phyloP scores from a whole-genome alignment of 2,888 invertebrate genomes.

The Machimus rusticus region DNA sequence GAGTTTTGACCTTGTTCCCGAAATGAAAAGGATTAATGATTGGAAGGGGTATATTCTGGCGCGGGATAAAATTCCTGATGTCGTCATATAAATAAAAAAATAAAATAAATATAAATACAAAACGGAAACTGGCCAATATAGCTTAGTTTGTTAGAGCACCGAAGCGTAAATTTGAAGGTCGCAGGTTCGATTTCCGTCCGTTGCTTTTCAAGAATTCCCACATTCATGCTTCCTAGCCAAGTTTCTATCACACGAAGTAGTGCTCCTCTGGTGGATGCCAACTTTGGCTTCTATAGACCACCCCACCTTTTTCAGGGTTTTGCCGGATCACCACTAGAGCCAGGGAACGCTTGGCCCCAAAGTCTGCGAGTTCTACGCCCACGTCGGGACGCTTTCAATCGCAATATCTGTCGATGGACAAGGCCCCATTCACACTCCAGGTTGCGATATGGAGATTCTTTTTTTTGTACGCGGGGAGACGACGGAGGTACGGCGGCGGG shows the following conservation, averaged over 20 bases:
- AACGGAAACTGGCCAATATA: no score
- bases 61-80: background rate
- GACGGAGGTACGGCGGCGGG: background rate
- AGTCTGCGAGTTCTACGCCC: background rate
- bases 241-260: background rate
- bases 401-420: conserved; percentile 24
- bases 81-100: background rate
- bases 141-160: no score
- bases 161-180: no score
- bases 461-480: background rate
- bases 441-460: background rate
- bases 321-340: background rate
- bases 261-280: background rate
- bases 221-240: background rate
- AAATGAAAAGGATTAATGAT: background rate
- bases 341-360: background rate
- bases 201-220: no score
- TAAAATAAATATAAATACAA: background rate
- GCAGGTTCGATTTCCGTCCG: no score
- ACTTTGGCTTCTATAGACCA: background rate
- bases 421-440: conserved; percentile 15
- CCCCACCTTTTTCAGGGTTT: background rate
- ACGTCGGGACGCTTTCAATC: background rate
- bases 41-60: background rate
- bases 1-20: conserved; percentile 22